Base-by-base conservation (phyloP, 2,888 invertebrate genomes). In the Thera obeliscata region DNA sequence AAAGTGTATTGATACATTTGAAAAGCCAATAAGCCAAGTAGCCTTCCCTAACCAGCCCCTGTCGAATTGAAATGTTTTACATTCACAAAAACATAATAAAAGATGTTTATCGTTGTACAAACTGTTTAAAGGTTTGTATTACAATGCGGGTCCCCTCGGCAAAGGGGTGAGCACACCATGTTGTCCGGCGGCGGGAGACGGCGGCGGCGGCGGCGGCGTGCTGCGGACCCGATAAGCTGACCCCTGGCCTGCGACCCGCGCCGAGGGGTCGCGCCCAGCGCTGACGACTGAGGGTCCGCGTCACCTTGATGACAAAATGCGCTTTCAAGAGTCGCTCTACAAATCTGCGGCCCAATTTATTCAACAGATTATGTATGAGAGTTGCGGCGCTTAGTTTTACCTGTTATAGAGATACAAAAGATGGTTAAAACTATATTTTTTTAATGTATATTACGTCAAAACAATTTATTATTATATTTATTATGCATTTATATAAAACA, bases 121-220 rank as follows among this genome's bases (percentile, higher is more conserved):
- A 69, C 71, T 68, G 71, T 71, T 69, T 65, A 70, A 66, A 68
- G 71, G 68, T 68, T 64, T 66, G 69, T 57, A 73, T 72, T 72
- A 72, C 69, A 71, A 74, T 74, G 67, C 74, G 74, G 74, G 68
- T 9, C 58, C 70, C 61, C 46, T 54, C 22, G 52, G 33, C 3
- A 56, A 69, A 71, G 70, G 74, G 71, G 70, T 67, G 74, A 64
- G 60, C 62, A 66, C 68, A 22, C 22, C 22, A 61, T 66, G 66
- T 64, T 43, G 65, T 41, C 56, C 60, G 55, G 58, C 36, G 22
- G 22, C n/a, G n/a, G n/a, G n/a, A n/a, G n/a, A 46, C 5, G 41
- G 6, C 41, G 41, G 43, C 43, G 43, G 43, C 43, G 38, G 38
- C 38, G 38, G 38, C 43, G 9, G 43, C 43, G 43, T 52, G 64